Evolutionary conservation across 2,113 vertebrate genomes (phyloP), one percentile per base, ranked within the genome.

Genomic region (Melospiza melodia): DNA sequence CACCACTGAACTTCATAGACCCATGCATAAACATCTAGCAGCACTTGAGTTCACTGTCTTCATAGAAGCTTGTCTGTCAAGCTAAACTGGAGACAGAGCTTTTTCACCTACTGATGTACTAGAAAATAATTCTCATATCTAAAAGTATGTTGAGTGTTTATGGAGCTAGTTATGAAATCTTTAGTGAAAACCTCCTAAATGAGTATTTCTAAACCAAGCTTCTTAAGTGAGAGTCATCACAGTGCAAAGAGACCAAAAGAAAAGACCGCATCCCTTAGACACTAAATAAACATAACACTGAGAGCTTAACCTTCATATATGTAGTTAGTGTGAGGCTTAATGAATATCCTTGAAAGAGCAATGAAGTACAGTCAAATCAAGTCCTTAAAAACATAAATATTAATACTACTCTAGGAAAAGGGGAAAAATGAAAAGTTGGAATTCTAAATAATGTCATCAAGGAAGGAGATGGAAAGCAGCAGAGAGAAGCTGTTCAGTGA

Each of bases 371-470:
- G 77, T 96, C 43, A 87, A 87, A 91, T 27, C n/a, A 33, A 91
- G 20, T 71, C 43, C 46, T 93, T 71, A 71, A 81, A 88, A 87
- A 52, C 54, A 68, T 48, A 79, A 69, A 84, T 88, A 89, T 84
- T 41, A 67, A 87, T 63, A 35, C 10, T 25, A 39, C 82, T 84
- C 16, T 74, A 48, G 33, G 39, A 73, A 87, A 72, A 89, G 48
- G 18, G 15, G 30, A 35, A 52, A 74, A 87, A 62, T 39, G 14
- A 87, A 94, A 95, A 57, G 90, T 93, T 81, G 61, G 48, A 75
- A 84, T 89, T 94, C 66, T 82, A 87, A 96, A 84, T 84, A 94
- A 71, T 43, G 6, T 81, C 35, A 65, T 87, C 65, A 91, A 75
- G 33, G 57, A 89, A 75, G 67, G 39, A 91, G 65, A 93, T 52